Conservation (phyloP, 2,113 vertebrate genomes). For the Mixornis gularis region DNA sequence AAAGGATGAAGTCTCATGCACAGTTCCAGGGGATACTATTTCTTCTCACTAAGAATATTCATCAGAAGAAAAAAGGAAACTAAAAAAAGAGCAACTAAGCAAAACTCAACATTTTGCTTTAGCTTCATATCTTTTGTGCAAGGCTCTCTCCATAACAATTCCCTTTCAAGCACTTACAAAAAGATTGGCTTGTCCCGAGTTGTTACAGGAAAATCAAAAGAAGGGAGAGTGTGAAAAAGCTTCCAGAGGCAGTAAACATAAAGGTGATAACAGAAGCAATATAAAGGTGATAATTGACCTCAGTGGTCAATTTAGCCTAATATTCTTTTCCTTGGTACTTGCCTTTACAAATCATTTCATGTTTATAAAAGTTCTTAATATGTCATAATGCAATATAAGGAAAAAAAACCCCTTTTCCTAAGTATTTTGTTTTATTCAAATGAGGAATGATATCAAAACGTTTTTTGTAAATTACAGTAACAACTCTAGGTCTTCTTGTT, state of each 20-base stretch:
- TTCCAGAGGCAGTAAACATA: background rate
- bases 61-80: background rate
- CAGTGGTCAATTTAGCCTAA: background rate
- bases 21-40: background rate
- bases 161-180: background rate
- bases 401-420: background rate
- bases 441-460: background rate
- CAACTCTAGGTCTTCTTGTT: background rate
- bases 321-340: background rate
- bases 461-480: background rate
- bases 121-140: background rate
- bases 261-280: background rate
- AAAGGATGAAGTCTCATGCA: background rate
- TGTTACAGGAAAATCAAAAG: background rate
- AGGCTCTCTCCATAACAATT: background rate
- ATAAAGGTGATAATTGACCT: background rate
- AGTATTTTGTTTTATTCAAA: background rate
- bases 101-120: background rate
- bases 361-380: background rate
- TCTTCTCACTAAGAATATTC: background rate
- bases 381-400: background rate
- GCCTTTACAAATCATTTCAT: background rate
- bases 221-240: background rate
- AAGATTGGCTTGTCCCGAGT: background rate
- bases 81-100: background rate